Percentiles rank a stretch among this genome's conserved stretches.
Evolutionary conservation across 2,113 vertebrate genomes (phyloP).

Genomic region (Xenopus borealis): DNA sequence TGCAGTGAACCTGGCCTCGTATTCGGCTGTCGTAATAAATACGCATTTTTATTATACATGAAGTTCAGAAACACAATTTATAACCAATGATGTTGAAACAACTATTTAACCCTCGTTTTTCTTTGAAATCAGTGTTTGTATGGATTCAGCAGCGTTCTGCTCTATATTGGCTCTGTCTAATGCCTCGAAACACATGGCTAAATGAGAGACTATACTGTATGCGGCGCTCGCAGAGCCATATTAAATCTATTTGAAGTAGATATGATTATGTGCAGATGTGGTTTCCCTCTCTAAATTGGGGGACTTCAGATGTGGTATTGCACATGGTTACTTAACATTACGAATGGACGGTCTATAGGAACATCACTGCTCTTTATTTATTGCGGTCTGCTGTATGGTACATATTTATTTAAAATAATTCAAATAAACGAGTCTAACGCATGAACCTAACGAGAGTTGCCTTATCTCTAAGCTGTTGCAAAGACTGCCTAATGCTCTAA

Average conservation of each 20-base stretch:
- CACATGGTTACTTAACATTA: conserved; percentile 70
- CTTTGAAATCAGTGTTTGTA: conserved; percentile 40
- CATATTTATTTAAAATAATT: conserved; percentile 75
- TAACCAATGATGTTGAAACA: no score
- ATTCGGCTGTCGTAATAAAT: no score
- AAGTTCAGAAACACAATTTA: no score
- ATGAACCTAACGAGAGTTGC: conserved; percentile 69
- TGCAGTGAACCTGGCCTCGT: no score
- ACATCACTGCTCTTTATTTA: conserved; percentile 73
- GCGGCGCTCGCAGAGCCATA: conserved; percentile 54
- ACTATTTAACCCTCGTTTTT: no score
- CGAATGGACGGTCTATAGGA: conserved; percentile 72
- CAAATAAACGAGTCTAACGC: conserved; percentile 74
- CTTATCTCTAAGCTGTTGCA: conserved; percentile 63
- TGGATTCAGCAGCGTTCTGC: conserved; percentile 68
- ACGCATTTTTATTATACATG: no score
- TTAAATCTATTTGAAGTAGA: conserved; percentile 76
- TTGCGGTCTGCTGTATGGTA: conserved; percentile 76
- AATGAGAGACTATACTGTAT: neutral
- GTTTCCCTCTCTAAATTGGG: conserved; percentile 61
- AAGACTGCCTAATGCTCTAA: conserved; percentile 59
- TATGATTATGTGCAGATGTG: conserved; percentile 78
- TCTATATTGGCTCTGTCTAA: conserved; percentile 72
- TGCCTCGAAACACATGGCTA: conserved; percentile 69
- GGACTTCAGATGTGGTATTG: conserved; percentile 72